Evolutionary conservation across 2,888 invertebrate genomes (phyloP).

Genomic region (Ennomos quercinarius): DNA sequence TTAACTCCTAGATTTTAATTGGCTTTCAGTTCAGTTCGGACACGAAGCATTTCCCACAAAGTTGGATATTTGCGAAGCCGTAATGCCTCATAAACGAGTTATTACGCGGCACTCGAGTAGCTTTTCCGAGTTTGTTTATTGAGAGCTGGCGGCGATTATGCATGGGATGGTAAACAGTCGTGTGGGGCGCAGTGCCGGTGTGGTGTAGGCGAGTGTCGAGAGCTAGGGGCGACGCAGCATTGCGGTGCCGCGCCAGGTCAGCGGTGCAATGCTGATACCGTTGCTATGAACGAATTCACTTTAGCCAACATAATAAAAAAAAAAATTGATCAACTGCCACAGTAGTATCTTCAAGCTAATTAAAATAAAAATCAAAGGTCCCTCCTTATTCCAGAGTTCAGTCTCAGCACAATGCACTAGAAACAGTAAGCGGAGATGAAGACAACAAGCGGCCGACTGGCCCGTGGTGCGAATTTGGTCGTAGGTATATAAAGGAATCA

Average conservation of each 20-base stretch:
- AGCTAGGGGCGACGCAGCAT: conserved; percentile 59
- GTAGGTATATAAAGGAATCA: neutral
- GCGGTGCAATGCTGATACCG: conserved; percentile 65
- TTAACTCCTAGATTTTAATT: conserved; percentile 29
- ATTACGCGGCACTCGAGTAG: conserved; percentile 38
- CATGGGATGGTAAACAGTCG: conserved; percentile 64
- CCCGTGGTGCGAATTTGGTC: neutral
- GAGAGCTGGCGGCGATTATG: conserved; percentile 55
- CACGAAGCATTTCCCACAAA: conserved; percentile 34
- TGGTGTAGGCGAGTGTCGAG: conserved; percentile 66
- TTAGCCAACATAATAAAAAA: conserved; percentile 16
- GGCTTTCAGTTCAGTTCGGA: conserved; percentile 36
- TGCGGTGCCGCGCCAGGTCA: conserved; percentile 67
- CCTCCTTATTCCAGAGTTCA: no score
- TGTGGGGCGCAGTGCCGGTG: conserved; percentile 61
- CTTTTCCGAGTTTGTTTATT: conserved; percentile 47
- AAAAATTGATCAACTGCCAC: conserved; percentile 8
- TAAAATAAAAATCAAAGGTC: neutral
- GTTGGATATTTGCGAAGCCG: conserved; percentile 41
- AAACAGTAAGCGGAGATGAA: neutral
- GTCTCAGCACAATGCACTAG: neutral
- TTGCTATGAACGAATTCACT: conserved; percentile 34
- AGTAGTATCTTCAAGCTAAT: conserved; percentile 2
- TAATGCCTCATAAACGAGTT: conserved; percentile 41
- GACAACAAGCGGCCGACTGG: no score